Percentiles rank a stretch among this genome's conserved stretches.
Conservation (phyloP, 92 coral and sea anemone genomes). For the Actinostola sp. region DNA sequence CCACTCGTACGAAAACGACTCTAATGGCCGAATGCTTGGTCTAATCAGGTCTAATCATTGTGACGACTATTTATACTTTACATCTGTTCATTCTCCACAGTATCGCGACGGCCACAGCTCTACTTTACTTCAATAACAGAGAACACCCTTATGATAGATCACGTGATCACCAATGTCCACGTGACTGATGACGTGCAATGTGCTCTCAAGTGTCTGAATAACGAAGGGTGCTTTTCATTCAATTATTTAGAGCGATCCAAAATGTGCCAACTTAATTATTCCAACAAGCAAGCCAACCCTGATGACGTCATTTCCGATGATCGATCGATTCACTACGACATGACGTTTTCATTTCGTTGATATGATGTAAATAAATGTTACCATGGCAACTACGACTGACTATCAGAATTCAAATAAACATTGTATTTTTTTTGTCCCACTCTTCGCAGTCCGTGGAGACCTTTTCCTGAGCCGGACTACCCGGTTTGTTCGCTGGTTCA, state of each 20-base stretch:
- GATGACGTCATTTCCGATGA: constrained; percentile 34
- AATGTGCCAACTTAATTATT: constrained; percentile 55
- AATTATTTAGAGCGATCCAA: constrained; percentile 31
- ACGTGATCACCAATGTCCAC: constrained; percentile 41
- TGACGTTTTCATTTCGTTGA: constrained; percentile 36
- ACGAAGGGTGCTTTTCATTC: constrained; percentile 52
- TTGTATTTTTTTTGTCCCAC: too few relatives aligned
- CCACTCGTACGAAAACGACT: too few relatives aligned
- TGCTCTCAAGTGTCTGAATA: constrained; percentile 55
- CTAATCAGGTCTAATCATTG: too few relatives aligned
- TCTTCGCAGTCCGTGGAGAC: too few relatives aligned
- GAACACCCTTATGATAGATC: constrained; percentile 21
- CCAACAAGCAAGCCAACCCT: constrained; percentile 30
- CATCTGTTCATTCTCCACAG: constrained; percentile 4
- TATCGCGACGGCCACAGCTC: constrained; percentile 18
- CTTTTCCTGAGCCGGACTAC: too few relatives aligned
- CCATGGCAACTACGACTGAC: too few relatives aligned
- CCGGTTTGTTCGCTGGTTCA: too few relatives aligned
- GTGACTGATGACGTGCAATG: constrained; percentile 49
- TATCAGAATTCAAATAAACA: too few relatives aligned
- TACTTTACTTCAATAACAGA: constrained; percentile 19
- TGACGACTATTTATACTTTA: too few relatives aligned
- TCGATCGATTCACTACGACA: constrained; percentile 51
- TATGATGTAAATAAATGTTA: too few relatives aligned
- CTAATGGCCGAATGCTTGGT: too few relatives aligned